Evolutionary conservation across 2,797 vertebrate genomes (phyloP), one percentile per base, ranked within the genome.

Genomic region (Garrulus glandarius): DNA sequence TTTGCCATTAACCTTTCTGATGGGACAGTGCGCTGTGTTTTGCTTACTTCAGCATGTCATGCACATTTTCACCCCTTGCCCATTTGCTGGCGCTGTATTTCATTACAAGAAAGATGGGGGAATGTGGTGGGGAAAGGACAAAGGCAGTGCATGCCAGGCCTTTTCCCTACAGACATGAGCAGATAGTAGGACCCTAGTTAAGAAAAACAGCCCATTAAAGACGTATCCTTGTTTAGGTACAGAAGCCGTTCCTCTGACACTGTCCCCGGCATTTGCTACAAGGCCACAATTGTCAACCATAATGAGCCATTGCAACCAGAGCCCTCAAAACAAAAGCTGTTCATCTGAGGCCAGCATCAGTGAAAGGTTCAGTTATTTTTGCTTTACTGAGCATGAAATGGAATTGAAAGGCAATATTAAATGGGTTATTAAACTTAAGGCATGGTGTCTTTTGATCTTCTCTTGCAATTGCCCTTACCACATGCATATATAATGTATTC

Each of bases 311-410:
- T 94, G 92, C 94, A 69, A 22, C 87, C 56, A n/a, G 80, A 75
- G 85, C 86, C 93, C 91, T 97, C 93, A 95, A 98, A 98, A 98
- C 97, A 98, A 97, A 98, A 96, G 91, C 96, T 93, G 87, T 97
- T 97, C 91, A 72, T 96, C 96, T 97, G 93, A 96, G 95, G 68
- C 88, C 95, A 94, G 10, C 93, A 94, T 95, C 95, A 96, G 89
- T 97, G 93, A 96, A 96, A 97, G 92, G 84, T 95, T 98, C 92
- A 75, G 96, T 97, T 98, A 96, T 97, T 97, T 95, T 98, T 98
- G 98, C 97, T 98, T 98, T 98, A 97, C 97, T 97, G 96, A 98
- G 98, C 98, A 97, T 98, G 97, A 98, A 98, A 98, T 98, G 92
- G 97, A 98, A 98, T 97, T 98, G 97, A 98, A 98, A 97, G 96